Evolutionary conservation across 2,113 vertebrate species (phyloP).

Genomic region (Elanus axillaris): DNA sequence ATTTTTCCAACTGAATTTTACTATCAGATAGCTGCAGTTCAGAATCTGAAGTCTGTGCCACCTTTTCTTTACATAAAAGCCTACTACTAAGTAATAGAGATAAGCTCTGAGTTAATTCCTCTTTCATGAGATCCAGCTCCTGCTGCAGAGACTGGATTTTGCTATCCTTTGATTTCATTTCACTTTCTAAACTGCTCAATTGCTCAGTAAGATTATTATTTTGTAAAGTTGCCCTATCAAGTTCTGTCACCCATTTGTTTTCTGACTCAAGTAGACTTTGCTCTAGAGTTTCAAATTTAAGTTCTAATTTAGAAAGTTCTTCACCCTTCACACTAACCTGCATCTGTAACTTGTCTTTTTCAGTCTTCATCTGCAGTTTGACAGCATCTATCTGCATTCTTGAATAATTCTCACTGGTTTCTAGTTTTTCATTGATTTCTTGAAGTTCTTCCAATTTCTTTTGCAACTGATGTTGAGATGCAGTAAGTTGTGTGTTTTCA

Average conservation of each 20-base stretch:
- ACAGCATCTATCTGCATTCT: conserved; percentile 64
- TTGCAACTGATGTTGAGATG: conserved; percentile 32
- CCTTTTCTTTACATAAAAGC: conserved; percentile 67
- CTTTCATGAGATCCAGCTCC: conserved; percentile 78
- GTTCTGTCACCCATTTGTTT: conserved; percentile 77
- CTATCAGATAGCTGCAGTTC: conserved; percentile 43
- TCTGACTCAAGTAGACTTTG: conserved; percentile 79
- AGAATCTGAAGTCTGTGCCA: conserved; percentile 40
- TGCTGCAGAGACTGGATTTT: conserved; percentile 77
- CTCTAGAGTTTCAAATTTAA: conserved; percentile 74
- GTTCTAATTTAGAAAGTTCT: conserved; percentile 74
- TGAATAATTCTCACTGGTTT: conserved; percentile 65
- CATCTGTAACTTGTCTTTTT: conserved; percentile 79
- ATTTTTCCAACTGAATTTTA: conserved; percentile 72
- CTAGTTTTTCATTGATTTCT: conserved; percentile 69
- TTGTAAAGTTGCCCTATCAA: conserved; percentile 74
- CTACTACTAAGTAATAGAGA: conserved; percentile 67
- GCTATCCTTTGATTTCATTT: conserved; percentile 77
- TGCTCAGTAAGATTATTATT: conserved; percentile 73
- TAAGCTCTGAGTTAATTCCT: conserved; percentile 69
- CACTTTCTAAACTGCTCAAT: conserved; percentile 70
- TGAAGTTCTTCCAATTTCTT: conserved; percentile 64
- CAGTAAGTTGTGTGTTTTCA: conserved; percentile 72
- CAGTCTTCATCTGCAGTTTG: conserved; percentile 62
- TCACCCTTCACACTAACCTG: conserved; percentile 86